A percentile compares a stretch with the other conserved stretches of the same genome.
These are phyloP conservation scores for Eupithecia insigniata DNA, from an alignment of 2,888 invertebrate genomes.

Conservation along the genomic window DNA sequence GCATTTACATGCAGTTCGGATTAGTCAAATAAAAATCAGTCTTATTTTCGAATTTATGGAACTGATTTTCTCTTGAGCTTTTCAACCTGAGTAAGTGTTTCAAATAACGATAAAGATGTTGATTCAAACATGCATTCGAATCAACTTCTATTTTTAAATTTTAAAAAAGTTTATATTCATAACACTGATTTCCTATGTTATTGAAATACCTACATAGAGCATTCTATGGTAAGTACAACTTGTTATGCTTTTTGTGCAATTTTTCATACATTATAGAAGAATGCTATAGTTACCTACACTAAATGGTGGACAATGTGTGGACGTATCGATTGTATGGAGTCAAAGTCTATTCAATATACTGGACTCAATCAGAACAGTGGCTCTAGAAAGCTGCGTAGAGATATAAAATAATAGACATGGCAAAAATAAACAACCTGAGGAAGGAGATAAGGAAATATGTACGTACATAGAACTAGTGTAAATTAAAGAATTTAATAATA, in stretches of 20 bases:
- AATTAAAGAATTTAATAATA: too few species aligned
- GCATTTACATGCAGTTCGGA: constrained; percentile 23
- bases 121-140: constrained; percentile 29
- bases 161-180: not conserved
- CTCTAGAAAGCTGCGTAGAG: constrained; percentile 40
- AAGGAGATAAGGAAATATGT: too few species aligned
- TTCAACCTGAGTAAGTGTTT: not conserved
- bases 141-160: constrained; percentile 31
- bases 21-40: constrained; percentile 21
- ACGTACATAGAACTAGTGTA: not conserved
- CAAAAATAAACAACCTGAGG: not conserved
- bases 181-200: not conserved
- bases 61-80: not conserved
- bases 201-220: not conserved
- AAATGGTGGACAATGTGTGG: constrained; percentile 11
- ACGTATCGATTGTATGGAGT: constrained; percentile 14
- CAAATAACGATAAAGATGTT: constrained; percentile 18
- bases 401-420: constrained; percentile 12
- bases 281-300: not conserved
- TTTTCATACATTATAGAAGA: not conserved
- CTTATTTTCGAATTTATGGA: not conserved
- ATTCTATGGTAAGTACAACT: not conserved
- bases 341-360: constrained; percentile 58
- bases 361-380: constrained; percentile 63
- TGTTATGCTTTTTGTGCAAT: not conserved